Percentiles rank a stretch among this genome's conserved stretches.
These are phyloP conservation scores for Halictus ligatus DNA, from an alignment of 2,888 invertebrate genomes.

Conservation along the genomic window DNA sequence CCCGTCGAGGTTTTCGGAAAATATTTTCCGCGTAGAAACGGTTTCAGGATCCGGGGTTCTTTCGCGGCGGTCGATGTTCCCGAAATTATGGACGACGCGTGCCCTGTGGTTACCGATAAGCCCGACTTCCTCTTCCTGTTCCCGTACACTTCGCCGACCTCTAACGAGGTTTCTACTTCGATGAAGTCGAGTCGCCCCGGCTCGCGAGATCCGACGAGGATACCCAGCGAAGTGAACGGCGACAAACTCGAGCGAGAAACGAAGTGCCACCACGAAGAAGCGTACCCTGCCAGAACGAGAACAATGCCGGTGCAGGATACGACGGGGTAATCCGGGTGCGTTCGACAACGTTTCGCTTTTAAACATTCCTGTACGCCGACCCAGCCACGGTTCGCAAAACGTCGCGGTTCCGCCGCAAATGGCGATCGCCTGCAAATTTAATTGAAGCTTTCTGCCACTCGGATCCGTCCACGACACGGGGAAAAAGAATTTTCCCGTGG, in stretches of 20 bases:
- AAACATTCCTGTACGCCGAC: neutral
- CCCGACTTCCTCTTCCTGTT: neutral
- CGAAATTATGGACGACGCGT: conserved; percentile 4
- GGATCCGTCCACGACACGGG: neutral
- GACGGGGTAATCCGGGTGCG: neutral
- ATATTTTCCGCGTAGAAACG: neutral
- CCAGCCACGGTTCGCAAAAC: conserved; percentile 16
- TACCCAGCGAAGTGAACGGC: conserved; percentile 11
- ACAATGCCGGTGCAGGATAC: neutral
- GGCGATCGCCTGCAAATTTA: conserved; percentile 45
- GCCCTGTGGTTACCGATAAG: conserved; percentile 26
- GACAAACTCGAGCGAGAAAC: neutral
- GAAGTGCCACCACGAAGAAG: neutral
- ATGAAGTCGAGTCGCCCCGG: conserved; percentile 13
- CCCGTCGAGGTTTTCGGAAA: neutral
- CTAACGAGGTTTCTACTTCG: conserved; percentile 17
- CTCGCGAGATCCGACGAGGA: conserved; percentile 15
- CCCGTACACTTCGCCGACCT: conserved; percentile 5
- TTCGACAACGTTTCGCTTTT: conserved; percentile 33
- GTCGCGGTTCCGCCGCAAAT: conserved; percentile 15
- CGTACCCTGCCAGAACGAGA: neutral
- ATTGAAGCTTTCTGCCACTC: conserved; percentile 26
- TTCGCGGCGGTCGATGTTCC: conserved; percentile 11
- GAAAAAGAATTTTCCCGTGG: neutral
- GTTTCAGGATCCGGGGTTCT: neutral